Conservation (phyloP, 2,888 invertebrate genomes). For the Zaprionus bogoriensis region DNA sequence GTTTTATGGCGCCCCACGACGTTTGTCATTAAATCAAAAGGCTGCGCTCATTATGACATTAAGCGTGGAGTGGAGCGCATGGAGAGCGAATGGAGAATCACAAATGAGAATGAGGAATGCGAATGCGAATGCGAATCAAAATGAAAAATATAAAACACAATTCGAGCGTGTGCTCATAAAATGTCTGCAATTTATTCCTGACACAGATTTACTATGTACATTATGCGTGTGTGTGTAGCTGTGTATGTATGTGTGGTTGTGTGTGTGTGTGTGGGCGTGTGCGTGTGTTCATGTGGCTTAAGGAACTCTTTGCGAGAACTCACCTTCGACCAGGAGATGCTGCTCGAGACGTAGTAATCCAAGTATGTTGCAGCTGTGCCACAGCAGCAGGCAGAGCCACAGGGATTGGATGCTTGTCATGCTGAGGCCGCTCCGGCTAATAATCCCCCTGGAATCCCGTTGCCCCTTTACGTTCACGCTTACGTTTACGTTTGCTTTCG, state of each 20-base stretch:
- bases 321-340: conserved; percentile 47
- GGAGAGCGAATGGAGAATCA: conserved; percentile 32
- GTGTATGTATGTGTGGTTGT: not conserved
- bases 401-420: conserved; percentile 62
- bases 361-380: conserved; percentile 58
- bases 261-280: not conserved
- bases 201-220: conserved; percentile 41
- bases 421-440: conserved; percentile 31
- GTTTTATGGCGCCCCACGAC: conserved; percentile 59
- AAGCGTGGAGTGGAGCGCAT: conserved; percentile 40
- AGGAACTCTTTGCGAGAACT: conserved; percentile 30
- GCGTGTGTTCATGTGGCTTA: not conserved
- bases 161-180: conserved; percentile 45
- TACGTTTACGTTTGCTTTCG: conserved; percentile 14
- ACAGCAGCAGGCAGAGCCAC: conserved; percentile 58
- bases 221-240: not conserved
- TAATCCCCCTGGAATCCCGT: conserved; percentile 13
- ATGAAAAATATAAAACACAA: conserved; percentile 37
- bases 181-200: conserved; percentile 46
- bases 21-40: conserved; percentile 75
- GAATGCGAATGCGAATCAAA: conserved; percentile 4
- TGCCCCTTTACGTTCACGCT: conserved; percentile 6
- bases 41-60: conserved; percentile 71
- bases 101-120: conserved; percentile 3
- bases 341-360: conserved; percentile 55